Evolutionary conservation across 2,113 vertebrate species (phyloP), one percentile per base, ranked within the genome.

Genomic region (Paralichthys olivaceus): DNA sequence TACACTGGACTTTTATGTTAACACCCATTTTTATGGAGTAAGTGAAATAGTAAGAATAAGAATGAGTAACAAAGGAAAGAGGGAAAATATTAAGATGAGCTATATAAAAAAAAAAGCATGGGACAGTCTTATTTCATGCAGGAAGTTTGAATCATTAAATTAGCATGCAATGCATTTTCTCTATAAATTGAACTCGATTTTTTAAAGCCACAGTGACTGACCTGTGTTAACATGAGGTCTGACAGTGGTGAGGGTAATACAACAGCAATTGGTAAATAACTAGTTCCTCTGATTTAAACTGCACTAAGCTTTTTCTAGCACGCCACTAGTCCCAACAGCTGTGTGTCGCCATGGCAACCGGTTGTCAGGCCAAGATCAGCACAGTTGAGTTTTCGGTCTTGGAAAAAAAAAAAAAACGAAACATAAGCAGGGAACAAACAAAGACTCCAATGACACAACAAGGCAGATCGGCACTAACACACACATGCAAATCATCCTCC

Each of bases 331-430:
- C 72, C 73, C 73, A 45, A 69, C 72, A 72, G 59, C 78, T 23
- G 64, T 43, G 76, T 22, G 77, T 93, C 74, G 40, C 90, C 91
- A 93, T 93, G 87, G 89, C 70, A 93, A 94, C 90, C 71, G 4
- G 45, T 69, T 83, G 74, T 80, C 85, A 75, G 66, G 76, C 83
- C 58, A 69, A 80, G 85, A 72, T 78, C 69, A 70, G 86, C 71
- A 49, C 58, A 58, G 79, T 47, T 47, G 59, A 59, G 49, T 71
- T 83, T 89, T 82, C 56, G 64, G 73, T 84, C 77, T 43, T 74
- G 34, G 77, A 79, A 64, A 77, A 47, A 11, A 43, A 62, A 25
- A 60, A 13, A 40, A 37, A 70, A 14, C 56, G 23, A 37, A 70
- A 14, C 56, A 70, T 20, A 79, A 84, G 85, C 60, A 82, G 32